Evolutionary conservation across 2,113 vertebrate genomes (phyloP).

Genomic region (Columba livia): DNA sequence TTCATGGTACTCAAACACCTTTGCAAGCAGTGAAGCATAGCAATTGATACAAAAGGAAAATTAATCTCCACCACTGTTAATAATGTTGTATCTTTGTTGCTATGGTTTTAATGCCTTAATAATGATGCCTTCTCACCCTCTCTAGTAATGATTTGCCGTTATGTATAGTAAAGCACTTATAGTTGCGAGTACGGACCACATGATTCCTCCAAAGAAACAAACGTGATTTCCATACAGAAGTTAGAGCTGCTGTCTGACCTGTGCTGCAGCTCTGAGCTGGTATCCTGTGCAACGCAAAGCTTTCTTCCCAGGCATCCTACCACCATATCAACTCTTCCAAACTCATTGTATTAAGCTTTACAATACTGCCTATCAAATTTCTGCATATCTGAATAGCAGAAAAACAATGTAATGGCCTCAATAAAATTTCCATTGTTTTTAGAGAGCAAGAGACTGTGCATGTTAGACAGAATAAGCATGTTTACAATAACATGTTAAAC

Average conservation of each 20-base stretch:
- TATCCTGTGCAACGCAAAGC: not conserved
- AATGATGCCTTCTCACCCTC: not conserved
- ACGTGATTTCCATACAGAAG: not conserved
- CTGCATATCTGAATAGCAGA: not conserved
- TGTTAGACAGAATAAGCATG: not conserved
- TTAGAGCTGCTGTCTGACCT: not conserved
- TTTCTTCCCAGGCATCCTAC: not conserved
- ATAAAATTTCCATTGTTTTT: not conserved
- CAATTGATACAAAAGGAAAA: not conserved
- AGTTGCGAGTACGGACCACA: not conserved
- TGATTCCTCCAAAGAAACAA: not conserved
- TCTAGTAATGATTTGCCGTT: conserved; percentile 14
- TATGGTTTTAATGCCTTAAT: not conserved
- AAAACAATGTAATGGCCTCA: not conserved
- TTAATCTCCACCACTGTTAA: not conserved
- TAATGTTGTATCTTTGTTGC: not conserved
- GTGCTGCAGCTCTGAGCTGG: not conserved
- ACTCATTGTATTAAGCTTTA: not conserved
- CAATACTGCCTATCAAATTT: not conserved
- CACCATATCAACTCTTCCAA: not conserved
- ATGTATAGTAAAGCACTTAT: not conserved
- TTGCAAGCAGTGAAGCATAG: not conserved
- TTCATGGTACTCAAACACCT: not conserved
- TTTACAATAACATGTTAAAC: not conserved
- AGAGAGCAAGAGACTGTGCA: not conserved